Conservation (phyloP, 2,888 invertebrate genomes). For the Lymantria dispar region DNA sequence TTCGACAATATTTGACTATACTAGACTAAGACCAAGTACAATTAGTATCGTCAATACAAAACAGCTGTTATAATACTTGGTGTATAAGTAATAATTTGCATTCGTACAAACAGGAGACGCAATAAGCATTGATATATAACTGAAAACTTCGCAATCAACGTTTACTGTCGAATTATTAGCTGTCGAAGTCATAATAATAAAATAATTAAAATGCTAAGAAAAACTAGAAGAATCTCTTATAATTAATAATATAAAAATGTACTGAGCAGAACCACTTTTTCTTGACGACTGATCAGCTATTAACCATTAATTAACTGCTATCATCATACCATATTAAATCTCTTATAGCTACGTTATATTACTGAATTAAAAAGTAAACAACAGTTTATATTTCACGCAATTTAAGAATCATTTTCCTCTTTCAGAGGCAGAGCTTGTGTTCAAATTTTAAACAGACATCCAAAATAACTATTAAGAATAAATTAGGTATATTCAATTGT, state of each 20-base stretch:
- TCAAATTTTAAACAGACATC: no score
- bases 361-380: no score
- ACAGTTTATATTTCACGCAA: no score
- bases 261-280: no score
- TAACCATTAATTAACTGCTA: no score
- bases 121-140: conserved; percentile 9
- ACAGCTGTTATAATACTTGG: conserved; percentile 27
- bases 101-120: conserved; percentile 15
- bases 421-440: no score
- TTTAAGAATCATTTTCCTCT: no score
- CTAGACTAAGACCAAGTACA: conserved; percentile 11
- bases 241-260: no score
- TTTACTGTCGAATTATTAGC: neutral
- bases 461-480: neutral
- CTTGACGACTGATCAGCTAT: no score
- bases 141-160: conserved; percentile 10
- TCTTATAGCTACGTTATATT: no score
- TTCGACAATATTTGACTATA: conserved; percentile 6
- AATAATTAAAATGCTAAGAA: neutral
- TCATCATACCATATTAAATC: no score
- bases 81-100: conserved; percentile 15
- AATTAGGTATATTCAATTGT: conserved; percentile 29
- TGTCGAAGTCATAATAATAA: conserved; percentile 1
- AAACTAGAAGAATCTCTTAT: no score
- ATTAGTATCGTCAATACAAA: conserved; percentile 15